Evolutionary conservation across 92 coral and sea anemone genomes (phyloP).

Genomic region (Zoanthus sociatus): DNA sequence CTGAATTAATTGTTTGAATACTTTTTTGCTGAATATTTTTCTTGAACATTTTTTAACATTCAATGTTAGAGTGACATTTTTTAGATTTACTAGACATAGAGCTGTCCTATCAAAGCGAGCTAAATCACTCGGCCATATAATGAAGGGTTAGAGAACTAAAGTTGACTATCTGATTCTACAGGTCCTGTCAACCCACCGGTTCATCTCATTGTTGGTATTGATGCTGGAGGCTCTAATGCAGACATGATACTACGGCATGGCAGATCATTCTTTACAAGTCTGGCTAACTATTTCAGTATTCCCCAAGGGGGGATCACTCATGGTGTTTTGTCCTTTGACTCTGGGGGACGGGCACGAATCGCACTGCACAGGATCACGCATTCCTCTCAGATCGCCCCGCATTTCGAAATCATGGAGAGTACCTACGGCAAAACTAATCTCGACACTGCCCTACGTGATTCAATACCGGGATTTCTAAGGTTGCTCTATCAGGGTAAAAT

Average conservation of each 20-base stretch:
- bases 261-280: conserved; percentile 76
- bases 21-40: too few species aligned
- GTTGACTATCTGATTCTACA: conserved; percentile 21
- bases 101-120: too few species aligned
- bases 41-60: too few species aligned
- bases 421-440: conserved; percentile 70
- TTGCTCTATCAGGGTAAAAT: conserved; percentile 65
- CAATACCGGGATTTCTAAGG: conserved; percentile 73
- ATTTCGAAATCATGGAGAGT: conserved; percentile 74
- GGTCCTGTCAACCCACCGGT: conserved; percentile 78
- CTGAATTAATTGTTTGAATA: too few species aligned
- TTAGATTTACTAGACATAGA: too few species aligned
- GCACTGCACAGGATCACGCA: conserved; percentile 63
- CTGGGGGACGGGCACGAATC: conserved; percentile 71
- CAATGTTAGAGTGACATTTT: too few species aligned
- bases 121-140: too few species aligned
- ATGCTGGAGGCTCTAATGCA: conserved; percentile 73
- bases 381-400: conserved; percentile 73
- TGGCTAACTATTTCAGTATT: conserved; percentile 84
- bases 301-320: conserved; percentile 79
- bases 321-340: conserved; percentile 73
- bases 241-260: conserved; percentile 60
- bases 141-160: too few species aligned
- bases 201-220: conserved; percentile 84
- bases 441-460: conserved; percentile 78